A percentile compares a stretch with the other conserved stretches of the same genome.
Evolutionary conservation across 2,113 vertebrate genomes (phyloP).

Genomic region (Xiphophorus hellerii): DNA sequence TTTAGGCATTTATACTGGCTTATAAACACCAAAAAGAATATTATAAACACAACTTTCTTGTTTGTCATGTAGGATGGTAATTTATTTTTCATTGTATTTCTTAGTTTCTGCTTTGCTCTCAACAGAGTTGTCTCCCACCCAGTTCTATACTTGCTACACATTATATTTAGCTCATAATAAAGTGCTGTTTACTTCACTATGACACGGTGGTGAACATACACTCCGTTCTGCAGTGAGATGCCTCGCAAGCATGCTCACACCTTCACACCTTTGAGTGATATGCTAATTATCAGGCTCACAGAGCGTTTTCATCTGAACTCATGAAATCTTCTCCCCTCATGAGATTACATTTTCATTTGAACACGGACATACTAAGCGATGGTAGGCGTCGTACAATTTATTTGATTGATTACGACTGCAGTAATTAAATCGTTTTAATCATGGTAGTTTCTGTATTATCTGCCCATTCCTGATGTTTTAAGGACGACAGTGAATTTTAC

Average conservation of each 20-base stretch:
- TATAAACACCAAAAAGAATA: neutral
- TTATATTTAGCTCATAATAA: constrained; percentile 8
- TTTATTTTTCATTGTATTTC: neutral
- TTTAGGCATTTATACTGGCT: neutral
- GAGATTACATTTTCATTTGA: constrained; percentile 34
- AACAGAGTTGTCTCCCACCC: neutral
- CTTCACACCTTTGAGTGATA: constrained; percentile 26
- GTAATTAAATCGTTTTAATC: constrained; percentile 49
- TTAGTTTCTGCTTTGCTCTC: neutral
- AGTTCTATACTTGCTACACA: neutral
- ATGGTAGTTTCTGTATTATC: constrained; percentile 16
- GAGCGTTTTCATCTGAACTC: constrained; percentile 47
- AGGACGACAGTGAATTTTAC: constrained; percentile 50
- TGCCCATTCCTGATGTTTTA: constrained; percentile 40
- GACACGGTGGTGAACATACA: constrained; percentile 10
- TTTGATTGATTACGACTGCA: constrained; percentile 43
- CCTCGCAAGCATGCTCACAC: constrained; percentile 22
- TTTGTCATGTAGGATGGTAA: neutral
- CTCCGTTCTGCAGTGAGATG: constrained; percentile 9
- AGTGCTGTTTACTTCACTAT: neutral
- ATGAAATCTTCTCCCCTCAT: constrained; percentile 12
- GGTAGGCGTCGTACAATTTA: constrained; percentile 28
- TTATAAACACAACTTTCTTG: neutral
- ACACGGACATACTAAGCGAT: constrained; percentile 27
- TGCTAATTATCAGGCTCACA: constrained; percentile 41